These are phyloP conservation scores for Aplochiton taeniatus DNA, from an alignment of 2,797 vertebrate genomes.

Conservation along the genomic window DNA sequence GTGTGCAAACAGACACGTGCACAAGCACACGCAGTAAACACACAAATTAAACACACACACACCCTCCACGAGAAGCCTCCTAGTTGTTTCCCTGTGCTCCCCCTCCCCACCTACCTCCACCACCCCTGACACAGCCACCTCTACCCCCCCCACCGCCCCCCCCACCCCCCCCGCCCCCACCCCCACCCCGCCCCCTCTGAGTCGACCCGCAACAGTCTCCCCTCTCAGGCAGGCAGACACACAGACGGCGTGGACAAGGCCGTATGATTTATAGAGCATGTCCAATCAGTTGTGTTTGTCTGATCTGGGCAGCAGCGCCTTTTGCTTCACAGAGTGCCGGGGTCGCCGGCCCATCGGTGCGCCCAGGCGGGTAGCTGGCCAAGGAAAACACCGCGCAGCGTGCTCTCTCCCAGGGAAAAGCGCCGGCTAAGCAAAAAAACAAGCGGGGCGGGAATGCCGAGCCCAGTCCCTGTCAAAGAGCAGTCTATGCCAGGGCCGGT, in stretches of 20 bases:
- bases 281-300: slow-evolving; percentile 74
- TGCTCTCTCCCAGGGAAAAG: slow-evolving; percentile 48
- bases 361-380: slow-evolving; percentile 63
- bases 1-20: slow-evolving; percentile 36
- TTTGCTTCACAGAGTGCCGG: slow-evolving; percentile 47
- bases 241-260: slow-evolving; percentile 73
- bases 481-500: slow-evolving; percentile 40
- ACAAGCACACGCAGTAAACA: slow-evolving; percentile 27
- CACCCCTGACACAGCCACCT: not conserved
- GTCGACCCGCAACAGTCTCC: slow-evolving; percentile 40
- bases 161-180: not conserved
- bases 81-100: slow-evolving; percentile 56
- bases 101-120: slow-evolving; percentile 13
- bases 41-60: slow-evolving; percentile 34
- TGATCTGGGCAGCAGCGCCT: slow-evolving; percentile 51
- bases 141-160: slow-evolving; percentile 7
- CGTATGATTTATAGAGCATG: slow-evolving; percentile 80
- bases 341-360: slow-evolving; percentile 62
- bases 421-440: slow-evolving; percentile 70
- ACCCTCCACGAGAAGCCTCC: slow-evolving; percentile 65
- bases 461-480: slow-evolving; percentile 59
- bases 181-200: not conserved
- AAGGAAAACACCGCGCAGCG: slow-evolving; percentile 74
- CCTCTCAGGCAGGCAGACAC: slow-evolving; percentile 34
- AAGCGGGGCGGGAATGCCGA: slow-evolving; percentile 51